A percentile compares a stretch with the other conserved stretches of the same genome.
Conservation (phyloP, 2,797 vertebrate species). For the Myotis vivesi region DNA sequence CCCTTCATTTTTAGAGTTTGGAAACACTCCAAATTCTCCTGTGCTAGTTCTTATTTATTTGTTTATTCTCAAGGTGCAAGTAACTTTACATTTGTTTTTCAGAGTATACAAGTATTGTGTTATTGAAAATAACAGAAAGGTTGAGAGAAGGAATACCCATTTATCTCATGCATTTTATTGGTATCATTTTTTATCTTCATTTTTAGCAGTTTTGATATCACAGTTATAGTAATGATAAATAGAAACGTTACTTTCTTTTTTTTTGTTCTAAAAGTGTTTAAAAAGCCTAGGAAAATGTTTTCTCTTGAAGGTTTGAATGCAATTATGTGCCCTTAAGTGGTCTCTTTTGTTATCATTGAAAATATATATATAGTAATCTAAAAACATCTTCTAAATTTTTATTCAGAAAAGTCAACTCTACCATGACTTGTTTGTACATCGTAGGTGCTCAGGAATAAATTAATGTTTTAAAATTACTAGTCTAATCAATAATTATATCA, state of each 20-base stretch:
- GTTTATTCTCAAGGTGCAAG: not conserved
- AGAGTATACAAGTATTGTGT: not conserved
- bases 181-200: not conserved
- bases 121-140: not conserved
- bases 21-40: not conserved
- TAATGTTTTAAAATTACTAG: not conserved
- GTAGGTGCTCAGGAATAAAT: not conserved
- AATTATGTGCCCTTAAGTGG: not conserved
- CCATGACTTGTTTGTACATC: not conserved
- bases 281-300: not conserved
- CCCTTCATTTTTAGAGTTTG: not conserved
- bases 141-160: not conserved
- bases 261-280: not conserved
- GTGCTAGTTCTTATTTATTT: not conserved
- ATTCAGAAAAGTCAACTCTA: not conserved
- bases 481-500: not conserved
- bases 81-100: not conserved
- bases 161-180: not conserved
- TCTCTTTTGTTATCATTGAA: not conserved
- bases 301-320: not conserved
- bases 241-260: not conserved
- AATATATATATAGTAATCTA: not conserved
- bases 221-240: not conserved
- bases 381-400: not conserved
- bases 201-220: not conserved